Conservation (phyloP, 2,888 invertebrate species). For the Phorcus lineatus region DNA sequence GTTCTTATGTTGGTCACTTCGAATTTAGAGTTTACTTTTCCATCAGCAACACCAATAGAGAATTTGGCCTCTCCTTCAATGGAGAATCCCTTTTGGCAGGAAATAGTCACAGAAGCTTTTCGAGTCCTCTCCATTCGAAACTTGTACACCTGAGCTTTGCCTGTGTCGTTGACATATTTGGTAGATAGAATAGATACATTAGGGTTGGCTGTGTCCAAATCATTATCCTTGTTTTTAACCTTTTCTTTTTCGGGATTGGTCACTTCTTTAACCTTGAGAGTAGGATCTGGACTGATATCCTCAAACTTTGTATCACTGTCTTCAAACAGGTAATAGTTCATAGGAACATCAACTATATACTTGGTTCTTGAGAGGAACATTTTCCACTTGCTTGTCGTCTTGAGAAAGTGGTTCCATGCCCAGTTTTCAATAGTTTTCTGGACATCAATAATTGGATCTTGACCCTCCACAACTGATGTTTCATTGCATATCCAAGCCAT, state of each 20-base stretch:
- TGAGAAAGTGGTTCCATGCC: constrained; percentile 30
- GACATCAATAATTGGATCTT: constrained; percentile 33
- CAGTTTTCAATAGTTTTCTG: constrained; percentile 31
- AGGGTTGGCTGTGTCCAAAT: not conserved
- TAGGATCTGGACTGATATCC: not conserved
- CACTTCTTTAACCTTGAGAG: not conserved
- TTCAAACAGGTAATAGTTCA: constrained; percentile 43
- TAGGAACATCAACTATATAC: constrained; percentile 39
- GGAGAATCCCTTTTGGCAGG: constrained; percentile 40
- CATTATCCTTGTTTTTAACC: too few relatives aligned
- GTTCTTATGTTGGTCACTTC: constrained; percentile 35
- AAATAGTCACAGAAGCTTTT: constrained; percentile 34
- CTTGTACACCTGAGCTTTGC: constrained; percentile 37
- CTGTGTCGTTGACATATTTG: constrained; percentile 41
- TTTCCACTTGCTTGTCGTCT: not conserved
- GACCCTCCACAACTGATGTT: too few relatives aligned
- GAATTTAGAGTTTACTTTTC: constrained; percentile 27
- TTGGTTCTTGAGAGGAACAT: constrained; percentile 32
- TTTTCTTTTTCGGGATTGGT: not conserved
- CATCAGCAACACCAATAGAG: constrained; percentile 27
- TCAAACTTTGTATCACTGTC: not conserved
- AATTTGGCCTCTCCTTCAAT: constrained; percentile 35
- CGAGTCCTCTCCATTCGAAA: constrained; percentile 42
- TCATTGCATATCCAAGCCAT: too few relatives aligned
- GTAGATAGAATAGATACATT: constrained; percentile 29